These are phyloP conservation scores for Drosophila obscura DNA, from an alignment of 1,140 invertebrate species.

Conservation along the genomic window DNA sequence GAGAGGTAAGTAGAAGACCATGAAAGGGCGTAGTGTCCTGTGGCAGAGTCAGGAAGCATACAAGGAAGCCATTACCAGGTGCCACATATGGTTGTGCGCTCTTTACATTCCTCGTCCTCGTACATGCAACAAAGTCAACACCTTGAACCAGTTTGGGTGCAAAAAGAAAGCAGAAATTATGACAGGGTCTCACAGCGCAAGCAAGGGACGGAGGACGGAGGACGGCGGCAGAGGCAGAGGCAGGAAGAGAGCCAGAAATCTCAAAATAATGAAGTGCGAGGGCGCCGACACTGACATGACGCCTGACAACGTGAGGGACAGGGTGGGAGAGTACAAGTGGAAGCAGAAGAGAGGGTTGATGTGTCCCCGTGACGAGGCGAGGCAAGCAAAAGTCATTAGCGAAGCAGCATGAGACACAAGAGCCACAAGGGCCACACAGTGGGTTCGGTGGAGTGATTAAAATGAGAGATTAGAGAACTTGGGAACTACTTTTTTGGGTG, in stretches of 20 bases:
- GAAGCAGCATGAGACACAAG: slow-evolving; percentile 43
- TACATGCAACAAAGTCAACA: slow-evolving; percentile 72
- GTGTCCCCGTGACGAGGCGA: background rate
- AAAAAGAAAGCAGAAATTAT: slow-evolving; percentile 53
- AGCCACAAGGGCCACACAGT: slow-evolving; percentile 7
- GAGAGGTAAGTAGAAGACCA: slow-evolving; percentile 7
- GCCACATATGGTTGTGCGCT: slow-evolving; percentile 32
- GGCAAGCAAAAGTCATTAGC: slow-evolving; percentile 78
- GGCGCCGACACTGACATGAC: slow-evolving; percentile 49
- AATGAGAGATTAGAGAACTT: no score
- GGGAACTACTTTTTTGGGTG: background rate
- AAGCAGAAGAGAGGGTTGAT: background rate
- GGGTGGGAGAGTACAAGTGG: background rate
- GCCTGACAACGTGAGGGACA: slow-evolving; percentile 21
- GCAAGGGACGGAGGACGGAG: background rate
- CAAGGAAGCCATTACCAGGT: slow-evolving; percentile 66
- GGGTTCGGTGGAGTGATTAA: background rate
- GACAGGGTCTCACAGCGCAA: slow-evolving; percentile 15
- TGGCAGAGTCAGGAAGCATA: slow-evolving; percentile 32
- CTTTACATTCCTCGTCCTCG: slow-evolving; percentile 12
- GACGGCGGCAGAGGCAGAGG: background rate
- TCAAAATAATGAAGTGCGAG: slow-evolving; percentile 80
- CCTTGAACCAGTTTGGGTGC: slow-evolving; percentile 76
- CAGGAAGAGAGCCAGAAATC: slow-evolving; percentile 42
- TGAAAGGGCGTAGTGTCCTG: no score